Evolutionary conservation across 2,113 vertebrate species (phyloP), one percentile per base, ranked within the genome.

Genomic region (Cranoglanis bouderius): DNA sequence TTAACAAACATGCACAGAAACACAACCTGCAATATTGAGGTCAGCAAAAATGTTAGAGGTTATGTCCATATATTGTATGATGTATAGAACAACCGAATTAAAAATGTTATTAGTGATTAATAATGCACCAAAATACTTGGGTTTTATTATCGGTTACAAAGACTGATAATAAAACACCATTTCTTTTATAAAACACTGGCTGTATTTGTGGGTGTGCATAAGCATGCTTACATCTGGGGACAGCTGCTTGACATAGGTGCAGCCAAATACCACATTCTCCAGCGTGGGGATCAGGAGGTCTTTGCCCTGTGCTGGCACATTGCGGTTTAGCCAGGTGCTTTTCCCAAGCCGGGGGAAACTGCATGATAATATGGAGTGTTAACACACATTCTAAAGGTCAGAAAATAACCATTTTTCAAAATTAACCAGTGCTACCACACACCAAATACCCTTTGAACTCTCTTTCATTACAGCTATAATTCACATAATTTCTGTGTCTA

Each of bases 321-420:
- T 99, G 92, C 98, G 97, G 92, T 99, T 99, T 87, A 99, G 94
- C 98, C 98, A 99, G 0, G 97, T 99, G 72, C 93, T 97, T 96
- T 99, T 99, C 91, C 98, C 96, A 35, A 97, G 97, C 82, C 98
- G 97, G 92, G 98, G 98, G 94, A 99, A 98, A 94, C 98, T 98
- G 93, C 93, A 87, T 59, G 46, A 29, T 26, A 90, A 91, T 21
- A 93, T 51, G 51, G 3, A 35, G 7, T 92, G 0, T 46, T 55
- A 88, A 83, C 75, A 87, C 61, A 75, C 59, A 84, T 49, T 88
- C 18, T 13, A 53, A 89, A 6, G 26, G 12, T 21, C 70, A 84
- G 57, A 51, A 63, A 21, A 49, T 14, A 2, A 3, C 6, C 72
- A 35, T 16, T 16, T 70, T 8, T 8, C 1, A 40, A 24, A 40